Conservation (phyloP, 2,113 vertebrate genomes). For the Takifugu bimaculatus region DNA sequence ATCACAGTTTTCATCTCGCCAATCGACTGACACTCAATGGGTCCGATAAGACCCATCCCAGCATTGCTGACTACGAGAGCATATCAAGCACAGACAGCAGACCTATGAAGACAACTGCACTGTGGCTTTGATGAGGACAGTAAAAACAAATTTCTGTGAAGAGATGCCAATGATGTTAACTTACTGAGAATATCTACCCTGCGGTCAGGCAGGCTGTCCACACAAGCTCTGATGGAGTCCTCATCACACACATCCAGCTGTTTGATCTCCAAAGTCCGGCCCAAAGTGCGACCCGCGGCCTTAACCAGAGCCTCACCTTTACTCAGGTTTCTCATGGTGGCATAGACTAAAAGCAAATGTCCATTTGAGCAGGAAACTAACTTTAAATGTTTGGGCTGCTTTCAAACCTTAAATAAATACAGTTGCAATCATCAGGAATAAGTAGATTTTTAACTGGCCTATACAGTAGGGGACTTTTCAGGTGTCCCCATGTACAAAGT, state of each 20-base stretch:
- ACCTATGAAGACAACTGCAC: no score
- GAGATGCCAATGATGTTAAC: conserved; percentile 6
- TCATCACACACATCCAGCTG: conserved; percentile 83
- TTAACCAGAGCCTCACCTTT: conserved; percentile 73
- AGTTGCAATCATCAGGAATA: no score
- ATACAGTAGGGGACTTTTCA: no score
- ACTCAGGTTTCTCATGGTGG: conserved; percentile 81
- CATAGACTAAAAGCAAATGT: conserved; percentile 71
- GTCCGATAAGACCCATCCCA: conserved; percentile 83
- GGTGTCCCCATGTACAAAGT: no score
- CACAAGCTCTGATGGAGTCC: conserved; percentile 77
- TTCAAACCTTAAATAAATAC: no score
- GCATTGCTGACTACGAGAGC: conserved; percentile 81
- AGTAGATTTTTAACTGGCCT: no score
- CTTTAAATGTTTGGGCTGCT: no score
- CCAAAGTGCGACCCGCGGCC: conserved; percentile 74
- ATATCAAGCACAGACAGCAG: not conserved
- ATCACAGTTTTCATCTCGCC: conserved; percentile 84
- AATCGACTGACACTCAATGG: conserved; percentile 83
- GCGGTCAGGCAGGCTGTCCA: conserved; percentile 79
- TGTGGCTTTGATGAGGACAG: not conserved
- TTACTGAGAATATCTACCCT: conserved; percentile 82
- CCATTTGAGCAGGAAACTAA: not conserved
- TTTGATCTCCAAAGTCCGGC: conserved; percentile 80
- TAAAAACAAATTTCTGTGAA: not conserved